Evolutionary conservation across 2,797 vertebrate genomes (phyloP).

Genomic region (Distichodus sexfasciatus): DNA sequence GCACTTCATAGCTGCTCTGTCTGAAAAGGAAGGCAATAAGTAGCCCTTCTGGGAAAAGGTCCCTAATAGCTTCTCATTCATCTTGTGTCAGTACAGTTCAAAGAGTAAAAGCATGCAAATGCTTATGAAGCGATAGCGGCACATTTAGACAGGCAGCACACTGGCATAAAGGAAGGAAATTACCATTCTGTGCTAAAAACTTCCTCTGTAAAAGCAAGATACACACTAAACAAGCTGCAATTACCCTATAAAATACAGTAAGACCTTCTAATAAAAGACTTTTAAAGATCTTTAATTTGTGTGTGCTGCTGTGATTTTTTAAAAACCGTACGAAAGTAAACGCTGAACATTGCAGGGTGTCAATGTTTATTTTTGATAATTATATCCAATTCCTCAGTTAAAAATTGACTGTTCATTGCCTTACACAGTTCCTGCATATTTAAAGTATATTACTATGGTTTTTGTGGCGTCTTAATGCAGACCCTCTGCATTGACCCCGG

Average conservation of each 20-base stretch:
- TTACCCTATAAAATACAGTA: background rate
- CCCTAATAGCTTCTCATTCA: conserved; percentile 34
- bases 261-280: no score
- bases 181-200: background rate
- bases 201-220: background rate
- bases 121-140: background rate
- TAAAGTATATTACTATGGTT: no score
- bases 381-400: no score
- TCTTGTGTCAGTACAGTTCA: conserved; percentile 7
- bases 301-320: no score
- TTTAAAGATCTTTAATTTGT: no score
- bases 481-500: no score
- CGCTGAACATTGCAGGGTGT: no score
- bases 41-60: conserved; percentile 33
- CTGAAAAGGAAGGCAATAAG: conserved; percentile 21
- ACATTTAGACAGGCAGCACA: conserved; percentile 8
- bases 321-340: no score
- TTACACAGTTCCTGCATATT: no score
- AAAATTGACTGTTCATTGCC: no score
- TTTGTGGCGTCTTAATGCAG: no score
- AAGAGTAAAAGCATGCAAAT: conserved; percentile 27
- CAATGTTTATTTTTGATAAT: no score
- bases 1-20: background rate
- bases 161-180: background rate
- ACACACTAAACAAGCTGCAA: background rate